Base-by-base conservation (phyloP, 2,113 vertebrate species). In the Aptenodytes patagonicus region DNA sequence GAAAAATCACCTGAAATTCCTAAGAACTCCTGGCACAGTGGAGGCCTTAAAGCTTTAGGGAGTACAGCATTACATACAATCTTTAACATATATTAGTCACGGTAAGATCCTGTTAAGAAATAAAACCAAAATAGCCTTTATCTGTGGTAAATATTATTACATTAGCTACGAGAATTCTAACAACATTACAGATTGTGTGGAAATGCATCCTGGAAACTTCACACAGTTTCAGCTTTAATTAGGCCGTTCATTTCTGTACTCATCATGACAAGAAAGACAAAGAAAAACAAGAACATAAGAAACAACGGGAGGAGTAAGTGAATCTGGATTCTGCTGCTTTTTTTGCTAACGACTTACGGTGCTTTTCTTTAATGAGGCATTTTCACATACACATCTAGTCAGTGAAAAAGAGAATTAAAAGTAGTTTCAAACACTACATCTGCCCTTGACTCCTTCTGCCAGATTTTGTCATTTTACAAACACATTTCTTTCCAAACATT, bases 341-440 rank as follows among this genome's bases (percentile, higher is more conserved):
- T 42, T 89, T 61, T 92, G 46, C 42, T 83, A 83, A 90, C 0
- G 0, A 73, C 47, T 92, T 80, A 61, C 38, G 62, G n/a, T 77
- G 32, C 28, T 32, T 73, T 90, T 62, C 64, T 91, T 92, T 96
- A 70, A 89, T 61, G 32, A 81, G 47, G 51, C 68, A 54, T 32
- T 93, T 55, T 69, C 68, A 49, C 54, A 81, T 92, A 84, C 87
- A 86, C 17, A 52, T 71, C 17, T 32, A 75, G 51, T 51, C 70
- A 73, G 46, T 92, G 83, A 80, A 83, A 88, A 91, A 88, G 84
- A 91, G 29, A 90, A 85, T 70, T 78, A 81, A 81, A 95, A 76
- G 60, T 25, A 42, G 11, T 65, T 83, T 87, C 54, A 87, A 95
- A 65, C 21, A 49, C 34, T 57, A 49, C 29, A 55, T 75, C 29